Evolutionary conservation across 2,113 vertebrate genomes (phyloP), one percentile per base, ranked within the genome.

Genomic region (Dinomys branickii): DNA sequence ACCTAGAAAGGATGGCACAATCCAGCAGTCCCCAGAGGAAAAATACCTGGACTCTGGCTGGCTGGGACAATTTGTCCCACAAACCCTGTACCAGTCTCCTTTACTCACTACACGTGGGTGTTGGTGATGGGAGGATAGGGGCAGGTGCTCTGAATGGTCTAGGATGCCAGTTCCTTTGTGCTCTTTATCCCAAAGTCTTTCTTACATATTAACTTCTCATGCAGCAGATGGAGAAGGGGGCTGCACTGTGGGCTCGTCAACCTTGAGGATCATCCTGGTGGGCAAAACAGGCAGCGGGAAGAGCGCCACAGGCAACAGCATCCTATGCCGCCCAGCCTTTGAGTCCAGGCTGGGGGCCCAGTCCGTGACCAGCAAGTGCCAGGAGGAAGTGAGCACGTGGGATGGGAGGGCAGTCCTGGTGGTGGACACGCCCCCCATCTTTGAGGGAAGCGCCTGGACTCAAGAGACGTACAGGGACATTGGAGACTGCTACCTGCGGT

Each of bases 291-390:
- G 96, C 54, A 33, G 85, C 0, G 96, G 93, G 47, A 96, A 88
- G 12, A 97, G 97, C 0, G 93, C 97, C 61, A 97, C 96, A 0
- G 96, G 96, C 3, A 98, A 98, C 85, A 96, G 80, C 94, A 92
- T 98, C 65, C 96, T 98, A 10, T 7, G 91, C 35, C 33, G 30
- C 69, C 38, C 5, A 0, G 19, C 1, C 0, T 98, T 97, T 1
- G 14, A 94, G 80, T 93, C 97, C 81, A 91, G 13, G n/a, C 52
- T 95, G 5, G 0, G 0, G 2, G 2, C 26, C 24, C 80, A 87
- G 80, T 0, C 75, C 0, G 94, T 97, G 86, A 98, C 97, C 86
- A 80, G 6, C 30, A 47, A 0, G 0, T 97, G 94, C 63, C 90
- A 88, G 56, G 3, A 0, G 5, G 90, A 52, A 19, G 61, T 1